Evolutionary conservation across 2,113 vertebrate species (phyloP), one percentile per base, ranked within the genome.

Genomic region (Sarotherodon lohbergeri): DNA sequence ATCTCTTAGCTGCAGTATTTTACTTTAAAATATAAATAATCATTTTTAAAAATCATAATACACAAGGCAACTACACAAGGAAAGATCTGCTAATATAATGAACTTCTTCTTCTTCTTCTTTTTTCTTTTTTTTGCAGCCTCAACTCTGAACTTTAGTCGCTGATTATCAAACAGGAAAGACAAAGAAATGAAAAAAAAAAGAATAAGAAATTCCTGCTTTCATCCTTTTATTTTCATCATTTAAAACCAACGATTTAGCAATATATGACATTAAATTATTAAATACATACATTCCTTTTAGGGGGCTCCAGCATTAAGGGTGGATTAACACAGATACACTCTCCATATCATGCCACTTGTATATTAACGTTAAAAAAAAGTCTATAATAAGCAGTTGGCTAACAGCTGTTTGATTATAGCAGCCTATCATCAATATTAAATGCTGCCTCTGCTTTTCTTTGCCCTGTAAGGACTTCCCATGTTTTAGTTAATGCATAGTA

Each of bases 361-460:
- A 50, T 87, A 63, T 88, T 87, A 85, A 71, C 85, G 78, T 54
- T 6, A 0, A 1, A 13, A 79, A 8, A 81, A 27, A 85, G 68
- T 41, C 61, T 84, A 80, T 87, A 81, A 85, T 81, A 80, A 48
- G 92, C 73, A 29, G 52, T 93, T 85, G 85, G 84, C 83, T 52
- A 86, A 90, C 89, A 90, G 90, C 90, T 92, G 87, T 86, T 89
- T 92, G 89, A 93, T 93, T 90, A 88, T 50, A 89, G 87, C 86
- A 63, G 89, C 80, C 61, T 86, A 83, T 89, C 88, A 93, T 92
- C 88, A 90, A 91, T 91, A 88, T 85, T 90, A 90, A 89, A 92
- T 22, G 80, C 56, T 81, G 82, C 86, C 81, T 83, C 50, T 87
- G 88, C 57, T 52, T 76, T 71, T 83, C 43, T 81, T 9, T 52